Evolutionary conservation across 2,888 invertebrate genomes (phyloP).

Genomic region (Amiota mariae): DNA sequence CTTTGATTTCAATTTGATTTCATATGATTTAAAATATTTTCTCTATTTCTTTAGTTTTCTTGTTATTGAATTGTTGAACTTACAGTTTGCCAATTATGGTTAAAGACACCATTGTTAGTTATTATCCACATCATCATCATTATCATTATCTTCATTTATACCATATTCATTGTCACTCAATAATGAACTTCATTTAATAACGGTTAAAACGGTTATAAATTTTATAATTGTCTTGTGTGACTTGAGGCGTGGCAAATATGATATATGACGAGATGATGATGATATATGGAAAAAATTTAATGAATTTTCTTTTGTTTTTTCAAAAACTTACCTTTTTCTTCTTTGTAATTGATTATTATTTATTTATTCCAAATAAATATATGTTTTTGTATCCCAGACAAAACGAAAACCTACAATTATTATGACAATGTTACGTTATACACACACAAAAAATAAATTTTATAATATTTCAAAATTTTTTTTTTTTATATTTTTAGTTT

Average conservation of each 20-base stretch:
- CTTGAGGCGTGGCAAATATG: neutral
- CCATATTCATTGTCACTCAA: no score
- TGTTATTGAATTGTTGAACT: no score
- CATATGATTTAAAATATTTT: no score
- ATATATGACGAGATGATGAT: neutral
- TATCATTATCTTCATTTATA: no score
- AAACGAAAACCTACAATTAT: neutral
- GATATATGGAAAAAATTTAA: neutral
- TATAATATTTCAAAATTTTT: no score
- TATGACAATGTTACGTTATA: neutral
- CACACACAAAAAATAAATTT: neutral
- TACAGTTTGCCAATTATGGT: no score
- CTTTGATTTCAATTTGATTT: no score
- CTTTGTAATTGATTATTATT: neutral
- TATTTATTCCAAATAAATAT: neutral
- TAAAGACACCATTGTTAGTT: no score
- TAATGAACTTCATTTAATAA: neutral
- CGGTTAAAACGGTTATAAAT: neutral
- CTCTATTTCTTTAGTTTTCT: no score
- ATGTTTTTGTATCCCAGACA: neutral
- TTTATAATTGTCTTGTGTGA: neutral
- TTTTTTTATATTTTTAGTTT: neutral
- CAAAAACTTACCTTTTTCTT: slow-evolving; percentile 9
- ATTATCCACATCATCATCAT: no score
- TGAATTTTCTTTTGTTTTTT: neutral